Percentiles rank a stretch among this genome's conserved stretches.
These are phyloP conservation scores for Crossocerus cetratus DNA, from an alignment of 2,888 invertebrate species.

Conservation along the genomic window DNA sequence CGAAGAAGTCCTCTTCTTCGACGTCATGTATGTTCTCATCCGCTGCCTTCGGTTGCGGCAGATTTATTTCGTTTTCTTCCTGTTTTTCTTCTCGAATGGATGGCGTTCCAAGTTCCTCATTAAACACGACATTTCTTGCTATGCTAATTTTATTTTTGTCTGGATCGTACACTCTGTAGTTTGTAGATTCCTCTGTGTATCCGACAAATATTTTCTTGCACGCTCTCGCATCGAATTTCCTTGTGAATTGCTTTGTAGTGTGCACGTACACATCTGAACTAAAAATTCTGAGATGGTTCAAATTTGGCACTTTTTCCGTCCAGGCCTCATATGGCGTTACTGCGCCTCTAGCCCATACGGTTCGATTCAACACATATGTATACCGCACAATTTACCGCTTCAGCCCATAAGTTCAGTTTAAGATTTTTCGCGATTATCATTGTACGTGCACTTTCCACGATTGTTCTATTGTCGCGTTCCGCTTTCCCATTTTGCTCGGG, in stretches of 20 bases:
- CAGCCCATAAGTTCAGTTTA: constrained; percentile 11
- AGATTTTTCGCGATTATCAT: constrained; percentile 14
- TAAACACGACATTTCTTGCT: constrained; percentile 58
- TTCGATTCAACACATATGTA: no score
- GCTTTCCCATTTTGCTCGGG: constrained; percentile 58
- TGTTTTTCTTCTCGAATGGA: background rate
- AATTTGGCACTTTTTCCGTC: constrained; percentile 44
- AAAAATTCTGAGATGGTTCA: constrained; percentile 51
- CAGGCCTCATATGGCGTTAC: constrained; percentile 20
- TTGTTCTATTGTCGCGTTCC: constrained; percentile 59
- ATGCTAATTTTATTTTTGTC: constrained; percentile 37
- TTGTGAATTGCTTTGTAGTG: constrained; percentile 41
- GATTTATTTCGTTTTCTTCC: background rate
- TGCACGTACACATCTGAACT: constrained; percentile 46
- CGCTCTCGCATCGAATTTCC: constrained; percentile 49
- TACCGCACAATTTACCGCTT: constrained; percentile 22
- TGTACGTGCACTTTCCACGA: constrained; percentile 57
- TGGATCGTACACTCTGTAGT: constrained; percentile 57
- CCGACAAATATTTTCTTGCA: constrained; percentile 40
- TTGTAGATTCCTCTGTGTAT: constrained; percentile 43
- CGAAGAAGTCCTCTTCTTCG: background rate
- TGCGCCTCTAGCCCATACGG: no score
- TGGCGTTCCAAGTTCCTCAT: constrained; percentile 44
- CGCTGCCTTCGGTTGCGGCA: background rate
- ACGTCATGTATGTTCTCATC: background rate